Evolutionary conservation across 2,888 invertebrate species (phyloP), one percentile per base, ranked within the genome.

Genomic region (Anarsia innoxiella): DNA sequence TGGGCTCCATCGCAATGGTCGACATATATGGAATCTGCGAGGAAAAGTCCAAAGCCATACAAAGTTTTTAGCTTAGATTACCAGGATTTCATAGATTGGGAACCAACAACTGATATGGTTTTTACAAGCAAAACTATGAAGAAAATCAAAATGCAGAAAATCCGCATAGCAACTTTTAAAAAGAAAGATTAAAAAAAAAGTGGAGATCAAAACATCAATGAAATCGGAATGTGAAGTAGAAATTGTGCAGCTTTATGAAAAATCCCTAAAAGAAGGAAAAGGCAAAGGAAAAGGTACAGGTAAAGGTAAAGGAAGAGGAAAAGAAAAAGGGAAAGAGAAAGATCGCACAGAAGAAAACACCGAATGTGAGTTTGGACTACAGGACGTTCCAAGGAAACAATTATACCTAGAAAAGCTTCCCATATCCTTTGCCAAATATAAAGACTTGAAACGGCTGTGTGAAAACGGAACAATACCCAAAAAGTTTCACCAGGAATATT

Each of bases 61-160:
- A 11, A 58, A 5, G 57, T 58, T 2, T 31, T n/a, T 33, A 30
- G 32, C 6, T 15, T 40, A 29, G 40, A 43, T 13, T 13, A 37
- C 16, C 25, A 32, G 9, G 40, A 43, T 33, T 43, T 43, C 34
- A 35, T 38, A 14, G 29, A 36, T 30, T 43, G 32, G 28, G 34
- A 39, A 30, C 12, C 38, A 30, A 8, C 38, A 16, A 9, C 37
- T 27, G 30, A 12, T 2, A 31, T 30, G 13, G 34, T 27, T 16
- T 36, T 42, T 14, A 41, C 42, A 25, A 41, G 34, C 32, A 37
- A 19, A 25, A 38, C 46, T 26, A 15, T 38, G n/a, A 41, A 45
- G 12, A 47, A 48, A 5, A 13, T 25, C n/a, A 4, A 25, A 25
- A 9, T 25, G 3, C 5, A 25, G n/a, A 4, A 25, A 9, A 4